Percentiles rank a stretch among this genome's conserved stretches.
Evolutionary conservation across 92 coral and sea anemone genomes (phyloP).

Genomic region (Phenganax subtilis): DNA sequence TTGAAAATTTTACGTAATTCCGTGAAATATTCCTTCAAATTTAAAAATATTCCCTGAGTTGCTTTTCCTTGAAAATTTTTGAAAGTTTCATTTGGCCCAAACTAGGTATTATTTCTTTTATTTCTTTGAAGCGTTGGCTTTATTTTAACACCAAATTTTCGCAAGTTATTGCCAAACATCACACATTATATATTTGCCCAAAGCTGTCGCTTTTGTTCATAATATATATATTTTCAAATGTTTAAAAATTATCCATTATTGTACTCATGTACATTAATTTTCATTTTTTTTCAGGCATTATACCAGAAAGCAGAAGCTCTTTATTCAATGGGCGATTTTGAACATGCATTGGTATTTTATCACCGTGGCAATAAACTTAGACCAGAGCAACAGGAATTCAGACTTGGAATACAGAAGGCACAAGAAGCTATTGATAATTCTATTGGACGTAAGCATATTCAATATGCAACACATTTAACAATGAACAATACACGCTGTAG

Average conservation of each 20-base stretch:
- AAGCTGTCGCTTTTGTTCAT: too few relatives aligned
- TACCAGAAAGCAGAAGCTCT: constrained; percentile 98
- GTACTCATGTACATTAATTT: background rate
- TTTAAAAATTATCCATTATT: background rate
- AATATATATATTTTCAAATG: too few relatives aligned
- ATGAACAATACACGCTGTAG: background rate
- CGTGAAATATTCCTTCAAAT: too few relatives aligned
- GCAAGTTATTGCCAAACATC: too few relatives aligned
- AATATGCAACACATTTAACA: background rate
- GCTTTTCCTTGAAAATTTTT: too few relatives aligned
- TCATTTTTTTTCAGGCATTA: constrained; percentile 59
- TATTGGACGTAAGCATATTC: constrained; percentile 67
- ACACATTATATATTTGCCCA: too few relatives aligned
- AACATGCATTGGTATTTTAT: constrained; percentile 80
- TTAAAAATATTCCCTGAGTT: too few relatives aligned
- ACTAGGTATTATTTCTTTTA: too few relatives aligned
- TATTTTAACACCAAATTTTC: too few relatives aligned
- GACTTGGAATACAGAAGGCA: constrained; percentile 95
- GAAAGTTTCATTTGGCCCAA: too few relatives aligned
- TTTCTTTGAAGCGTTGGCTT: too few relatives aligned
- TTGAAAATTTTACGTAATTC: too few relatives aligned
- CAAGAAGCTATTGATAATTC: constrained; percentile 98
- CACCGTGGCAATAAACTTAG: constrained; percentile 93
- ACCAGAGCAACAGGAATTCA: constrained; percentile 85
- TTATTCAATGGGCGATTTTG: constrained; percentile 96